Evolutionary conservation across 2,888 invertebrate species (phyloP), one percentile per base, ranked within the genome.

Genomic region (Nebria brevicollis): DNA sequence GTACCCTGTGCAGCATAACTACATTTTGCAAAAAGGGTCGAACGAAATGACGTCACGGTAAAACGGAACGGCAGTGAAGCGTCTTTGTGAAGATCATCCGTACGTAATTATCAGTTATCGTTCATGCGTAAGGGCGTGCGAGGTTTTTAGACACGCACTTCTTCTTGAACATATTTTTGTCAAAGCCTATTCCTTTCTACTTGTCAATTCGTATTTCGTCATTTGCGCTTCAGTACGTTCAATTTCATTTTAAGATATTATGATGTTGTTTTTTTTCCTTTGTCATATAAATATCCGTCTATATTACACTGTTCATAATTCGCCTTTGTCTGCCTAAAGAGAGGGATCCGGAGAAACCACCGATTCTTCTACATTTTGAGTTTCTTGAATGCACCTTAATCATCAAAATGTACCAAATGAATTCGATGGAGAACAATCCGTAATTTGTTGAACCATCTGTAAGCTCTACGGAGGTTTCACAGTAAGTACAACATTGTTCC

Each of bases 81-180:
- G 85, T 85, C 83, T 87, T 88, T 87, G 88, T 88, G 87, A 87
- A 88, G 88, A 89, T 89, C 89, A 88, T 88, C 88, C 88, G 88
- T 87, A 88, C 88, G 88, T 89, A 89, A 89, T 89, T 89, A 89
- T 89, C 89, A 86, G 88, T 89, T 89, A 89, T 87, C 88, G 84
- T 79, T 87, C 86, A 85, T 85, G 86, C 87, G 87, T 87, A 86
- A 89, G 87, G 87, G 87, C 87, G 86, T 87, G 86, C 88, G 86
- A 87, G 54, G 87, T 88, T 88, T 88, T 88, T 88, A 88, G 87
- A 86, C 86, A 86, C 87, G 87, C 85, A 86, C 86, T 87, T 88
- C 88, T 88, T 88, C 70, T 77, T 87, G 88, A 88, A 87, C 87
- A 88, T 88, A 88, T 89, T 89, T 88, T 87, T 87, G 87, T 88